Evolutionary conservation across 2,888 invertebrate genomes (phyloP).

Genomic region (Cheilosia grossa): DNA sequence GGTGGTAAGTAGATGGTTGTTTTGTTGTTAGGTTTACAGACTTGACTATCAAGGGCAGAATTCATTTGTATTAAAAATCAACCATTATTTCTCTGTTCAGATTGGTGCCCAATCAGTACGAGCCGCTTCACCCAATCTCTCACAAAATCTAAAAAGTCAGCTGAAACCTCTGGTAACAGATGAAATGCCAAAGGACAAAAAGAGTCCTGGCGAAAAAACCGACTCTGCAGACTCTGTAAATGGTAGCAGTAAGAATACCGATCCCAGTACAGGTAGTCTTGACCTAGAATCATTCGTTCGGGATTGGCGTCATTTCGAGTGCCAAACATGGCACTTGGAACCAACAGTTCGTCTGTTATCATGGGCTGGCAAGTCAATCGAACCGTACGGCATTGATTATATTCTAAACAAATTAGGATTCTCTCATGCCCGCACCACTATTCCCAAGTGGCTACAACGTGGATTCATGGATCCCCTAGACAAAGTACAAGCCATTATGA

Average conservation of each 20-base stretch:
- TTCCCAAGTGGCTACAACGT: constrained; percentile 99
- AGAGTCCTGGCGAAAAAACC: constrained; percentile 50
- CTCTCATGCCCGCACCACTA: constrained; percentile 98
- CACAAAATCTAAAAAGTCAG: constrained; percentile 79
- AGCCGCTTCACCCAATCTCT: constrained; percentile 82
- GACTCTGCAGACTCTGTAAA: constrained; percentile 70
- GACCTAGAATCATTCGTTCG: constrained; percentile 88
- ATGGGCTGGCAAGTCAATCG: constrained; percentile 98
- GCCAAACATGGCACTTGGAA: constrained; percentile 98
- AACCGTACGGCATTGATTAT: constrained; percentile 99
- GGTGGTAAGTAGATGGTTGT: constrained; percentile 85
- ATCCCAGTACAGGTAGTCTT: constrained; percentile 69
- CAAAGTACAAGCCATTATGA: constrained; percentile 92
- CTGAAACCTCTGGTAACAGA: constrained; percentile 80
- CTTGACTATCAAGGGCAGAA: background rate
- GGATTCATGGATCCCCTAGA: constrained; percentile 99
- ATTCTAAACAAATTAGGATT: constrained; percentile 99
- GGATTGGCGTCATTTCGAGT: constrained; percentile 95
- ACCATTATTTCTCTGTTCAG: constrained; percentile 74
- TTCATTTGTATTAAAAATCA: too few species aligned
- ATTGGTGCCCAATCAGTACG: constrained; percentile 81
- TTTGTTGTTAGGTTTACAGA: background rate
- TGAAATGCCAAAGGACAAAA: constrained; percentile 80
- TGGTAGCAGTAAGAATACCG: constrained; percentile 75
- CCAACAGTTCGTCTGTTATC: constrained; percentile 94